These are phyloP conservation scores for Amazona vittata DNA, from an alignment of 2,113 vertebrate genomes.

Conservation along the genomic window DNA sequence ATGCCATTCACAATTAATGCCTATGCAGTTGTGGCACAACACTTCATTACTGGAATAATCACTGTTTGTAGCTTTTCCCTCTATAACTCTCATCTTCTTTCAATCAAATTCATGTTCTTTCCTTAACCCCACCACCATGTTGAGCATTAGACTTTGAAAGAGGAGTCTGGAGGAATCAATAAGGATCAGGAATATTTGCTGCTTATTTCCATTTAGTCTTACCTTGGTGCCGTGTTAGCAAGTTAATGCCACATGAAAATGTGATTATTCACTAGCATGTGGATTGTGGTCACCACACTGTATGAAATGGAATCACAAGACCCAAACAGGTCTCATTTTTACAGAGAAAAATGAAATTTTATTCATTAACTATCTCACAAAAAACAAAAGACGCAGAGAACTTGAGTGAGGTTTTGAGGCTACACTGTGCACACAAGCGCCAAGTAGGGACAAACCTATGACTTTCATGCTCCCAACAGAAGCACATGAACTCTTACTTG, in stretches of 20 bases:
- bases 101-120: not conserved
- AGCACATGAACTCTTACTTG: not conserved
- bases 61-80: not conserved
- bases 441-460: not conserved
- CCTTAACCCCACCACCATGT: not conserved
- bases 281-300: not conserved
- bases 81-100: not conserved
- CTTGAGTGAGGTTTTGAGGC: not conserved
- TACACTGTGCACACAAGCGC: not conserved
- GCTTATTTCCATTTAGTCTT: not conserved
- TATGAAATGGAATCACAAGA: fast-evolving
- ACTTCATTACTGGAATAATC: not conserved
- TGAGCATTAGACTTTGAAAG: not conserved
- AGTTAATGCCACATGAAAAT: not conserved
- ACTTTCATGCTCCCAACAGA: not conserved
- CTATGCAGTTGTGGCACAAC: not conserved
- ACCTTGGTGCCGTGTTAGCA: not conserved
- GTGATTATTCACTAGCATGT: not conserved
- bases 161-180: not conserved
- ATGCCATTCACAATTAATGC: not conserved
- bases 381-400: not conserved
- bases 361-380: not conserved
- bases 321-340: not conserved
- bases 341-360: not conserved
- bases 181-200: not conserved